These are phyloP conservation scores for Galerucella pusilla DNA, from an alignment of 2,888 invertebrate genomes.

Conservation along the genomic window DNA sequence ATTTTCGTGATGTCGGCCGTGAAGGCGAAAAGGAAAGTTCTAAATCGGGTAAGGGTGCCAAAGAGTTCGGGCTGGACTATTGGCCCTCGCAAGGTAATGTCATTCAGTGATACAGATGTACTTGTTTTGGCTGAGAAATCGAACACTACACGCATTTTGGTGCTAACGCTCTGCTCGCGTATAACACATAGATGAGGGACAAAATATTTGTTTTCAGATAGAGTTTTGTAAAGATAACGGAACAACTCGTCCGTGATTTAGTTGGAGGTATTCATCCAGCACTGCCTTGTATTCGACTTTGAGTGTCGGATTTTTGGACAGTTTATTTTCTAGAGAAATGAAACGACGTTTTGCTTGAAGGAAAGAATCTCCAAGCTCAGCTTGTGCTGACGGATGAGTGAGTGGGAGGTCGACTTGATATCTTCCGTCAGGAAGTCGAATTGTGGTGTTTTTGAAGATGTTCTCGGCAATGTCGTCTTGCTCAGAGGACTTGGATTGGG, in stretches of 20 bases:
- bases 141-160: slow-evolving; percentile 38
- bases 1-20: slow-evolving; percentile 1
- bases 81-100: slow-evolving; percentile 22
- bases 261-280: background rate
- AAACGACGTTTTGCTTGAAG: slow-evolving; percentile 1
- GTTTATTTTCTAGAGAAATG: slow-evolving; percentile 1
- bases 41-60: background rate
- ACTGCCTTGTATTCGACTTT: slow-evolving; percentile 3
- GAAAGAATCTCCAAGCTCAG: background rate
- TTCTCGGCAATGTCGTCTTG: slow-evolving; percentile 1
- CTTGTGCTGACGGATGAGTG: background rate
- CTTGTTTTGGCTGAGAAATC: slow-evolving; percentile 27
- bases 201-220: slow-evolving; percentile 1
- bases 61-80: slow-evolving; percentile 34
- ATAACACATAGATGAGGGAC: background rate
- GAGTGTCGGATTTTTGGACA: slow-evolving; percentile 3
- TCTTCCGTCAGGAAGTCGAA: background rate
- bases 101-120: slow-evolving; percentile 23
- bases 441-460: background rate
- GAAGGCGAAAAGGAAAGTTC: background rate
- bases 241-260: slow-evolving; percentile 1
- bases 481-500: background rate
- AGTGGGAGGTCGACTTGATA: slow-evolving; percentile 1
- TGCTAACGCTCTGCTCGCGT: slow-evolving; percentile 11
- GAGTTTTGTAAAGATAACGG: background rate